phyloP scores from a whole-genome alignment of 2,113 vertebrate genomes.

The Gopherus flavomarginatus region DNA sequence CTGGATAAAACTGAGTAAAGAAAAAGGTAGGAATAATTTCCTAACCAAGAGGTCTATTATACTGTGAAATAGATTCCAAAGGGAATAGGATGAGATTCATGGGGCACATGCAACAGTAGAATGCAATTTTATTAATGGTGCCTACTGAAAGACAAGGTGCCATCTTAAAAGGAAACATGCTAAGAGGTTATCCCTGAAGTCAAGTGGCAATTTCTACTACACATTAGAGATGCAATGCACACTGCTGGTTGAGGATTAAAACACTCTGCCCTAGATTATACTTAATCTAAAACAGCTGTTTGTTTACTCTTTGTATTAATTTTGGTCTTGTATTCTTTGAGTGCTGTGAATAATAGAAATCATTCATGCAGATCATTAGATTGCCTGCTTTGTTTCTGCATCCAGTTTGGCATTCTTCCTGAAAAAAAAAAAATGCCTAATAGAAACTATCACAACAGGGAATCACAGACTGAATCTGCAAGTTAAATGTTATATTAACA shows the following conservation, averaged over 20 bases:
- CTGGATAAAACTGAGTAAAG: background rate
- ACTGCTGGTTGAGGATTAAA: background rate
- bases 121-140: background rate
- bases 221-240: background rate
- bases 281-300: background rate
- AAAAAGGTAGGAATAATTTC: background rate
- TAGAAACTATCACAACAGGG: background rate
- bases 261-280: background rate
- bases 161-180: background rate
- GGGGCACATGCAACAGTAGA: background rate
- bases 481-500: background rate
- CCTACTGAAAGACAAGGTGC: background rate
- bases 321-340: background rate
- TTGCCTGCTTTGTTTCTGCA: slow-evolving; percentile 10
- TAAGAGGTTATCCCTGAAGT: background rate
- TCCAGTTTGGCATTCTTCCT: background rate
- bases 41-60: background rate
- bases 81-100: background rate
- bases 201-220: background rate
- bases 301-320: background rate
- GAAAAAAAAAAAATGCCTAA: background rate
- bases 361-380: background rate
- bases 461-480: background rate
- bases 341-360: slow-evolving; percentile 30
- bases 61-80: background rate